Evolutionary conservation across 2,113 vertebrate species (phyloP).

Genomic region (Gorsachius goisagi): DNA sequence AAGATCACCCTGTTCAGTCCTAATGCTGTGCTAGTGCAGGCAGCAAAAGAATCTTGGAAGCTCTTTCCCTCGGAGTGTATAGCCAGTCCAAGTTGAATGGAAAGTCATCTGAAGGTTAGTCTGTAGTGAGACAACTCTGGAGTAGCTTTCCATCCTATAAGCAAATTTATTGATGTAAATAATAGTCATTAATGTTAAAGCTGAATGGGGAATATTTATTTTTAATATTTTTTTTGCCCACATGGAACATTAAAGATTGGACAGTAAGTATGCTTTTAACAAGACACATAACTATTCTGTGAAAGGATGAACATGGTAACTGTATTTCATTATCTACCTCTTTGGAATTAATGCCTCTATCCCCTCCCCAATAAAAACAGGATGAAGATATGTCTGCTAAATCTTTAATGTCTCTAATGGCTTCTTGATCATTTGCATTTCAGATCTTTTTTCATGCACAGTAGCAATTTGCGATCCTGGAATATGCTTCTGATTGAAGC

Average conservation of each 20-base stretch:
- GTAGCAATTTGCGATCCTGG: background rate
- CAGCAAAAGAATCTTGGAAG: background rate
- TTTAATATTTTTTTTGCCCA: background rate
- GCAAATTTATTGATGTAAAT: background rate
- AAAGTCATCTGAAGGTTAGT: background rate
- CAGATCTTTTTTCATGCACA: background rate
- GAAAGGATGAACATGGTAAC: background rate
- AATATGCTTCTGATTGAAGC: background rate
- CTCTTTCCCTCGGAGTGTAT: background rate
- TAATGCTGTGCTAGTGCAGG: background rate
- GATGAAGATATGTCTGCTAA: background rate
- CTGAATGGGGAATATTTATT: background rate
- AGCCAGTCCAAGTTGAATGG: background rate
- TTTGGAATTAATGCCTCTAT: background rate
- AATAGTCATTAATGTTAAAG: background rate
- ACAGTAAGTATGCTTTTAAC: background rate
- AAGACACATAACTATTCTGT: background rate
- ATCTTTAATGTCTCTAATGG: conserved; percentile 42
- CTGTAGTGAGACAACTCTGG: background rate
- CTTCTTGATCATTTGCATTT: conserved; percentile 22
- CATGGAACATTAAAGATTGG: background rate
- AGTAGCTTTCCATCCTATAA: background rate
- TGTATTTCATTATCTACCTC: background rate
- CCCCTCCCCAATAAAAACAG: background rate
- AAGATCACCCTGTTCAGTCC: background rate